Evolutionary conservation across 2,888 invertebrate species (phyloP).

Genomic region (Netelia virgata): DNA sequence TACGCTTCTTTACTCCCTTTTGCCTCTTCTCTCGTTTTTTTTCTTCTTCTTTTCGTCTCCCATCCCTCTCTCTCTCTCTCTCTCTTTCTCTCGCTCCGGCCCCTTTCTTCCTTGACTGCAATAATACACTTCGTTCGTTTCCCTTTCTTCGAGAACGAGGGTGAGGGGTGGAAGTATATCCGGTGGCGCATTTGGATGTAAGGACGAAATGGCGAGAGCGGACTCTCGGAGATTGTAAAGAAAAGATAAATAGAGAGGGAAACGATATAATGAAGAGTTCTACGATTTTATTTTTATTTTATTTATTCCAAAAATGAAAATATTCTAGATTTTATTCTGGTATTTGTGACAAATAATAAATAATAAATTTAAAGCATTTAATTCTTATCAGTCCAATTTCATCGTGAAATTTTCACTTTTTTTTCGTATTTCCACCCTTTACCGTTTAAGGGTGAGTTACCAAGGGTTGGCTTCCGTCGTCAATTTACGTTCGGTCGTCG

Average conservation of each 20-base stretch:
- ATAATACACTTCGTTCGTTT: constrained; percentile 50
- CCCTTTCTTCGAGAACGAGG: constrained; percentile 16
- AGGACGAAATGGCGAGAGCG: constrained; percentile 16
- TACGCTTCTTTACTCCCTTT: constrained; percentile 41
- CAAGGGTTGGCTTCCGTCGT: no score
- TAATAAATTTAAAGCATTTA: no score
- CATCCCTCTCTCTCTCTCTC: constrained; percentile 7
- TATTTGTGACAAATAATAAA: no score
- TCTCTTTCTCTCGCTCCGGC: background rate
- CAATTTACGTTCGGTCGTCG: constrained; percentile 28
- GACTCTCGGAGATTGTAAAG: constrained; percentile 4
- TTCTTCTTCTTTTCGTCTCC: constrained; percentile 4
- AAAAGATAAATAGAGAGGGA: constrained; percentile 21
- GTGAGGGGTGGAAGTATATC: background rate
- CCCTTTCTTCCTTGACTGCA: constrained; percentile 7
- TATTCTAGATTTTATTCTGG: no score
- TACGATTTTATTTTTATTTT: background rate
- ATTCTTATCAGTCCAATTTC: no score
- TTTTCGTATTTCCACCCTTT: no score
- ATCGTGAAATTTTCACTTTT: no score
- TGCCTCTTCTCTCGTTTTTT: constrained; percentile 5
- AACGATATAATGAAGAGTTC: background rate
- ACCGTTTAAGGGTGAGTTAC: no score
- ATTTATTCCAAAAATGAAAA: no score
- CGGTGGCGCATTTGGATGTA: constrained; percentile 21